Conservation (phyloP, 2,113 vertebrate species). For the Petroica traversi region DNA sequence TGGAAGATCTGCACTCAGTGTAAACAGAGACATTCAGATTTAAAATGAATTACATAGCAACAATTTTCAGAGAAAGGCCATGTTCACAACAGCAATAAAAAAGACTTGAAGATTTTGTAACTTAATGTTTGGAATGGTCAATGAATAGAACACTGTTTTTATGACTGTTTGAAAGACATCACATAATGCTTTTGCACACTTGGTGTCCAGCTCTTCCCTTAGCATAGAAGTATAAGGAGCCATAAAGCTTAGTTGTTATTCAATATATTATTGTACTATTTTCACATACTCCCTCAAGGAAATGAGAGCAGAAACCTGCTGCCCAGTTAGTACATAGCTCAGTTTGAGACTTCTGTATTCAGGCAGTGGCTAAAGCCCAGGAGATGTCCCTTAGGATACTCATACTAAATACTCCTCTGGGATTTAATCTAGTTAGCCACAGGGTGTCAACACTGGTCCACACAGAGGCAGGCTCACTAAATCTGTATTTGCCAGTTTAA, state of each 20-base stretch:
- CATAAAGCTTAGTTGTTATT: not conserved
- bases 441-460: conserved; percentile 40
- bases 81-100: not conserved
- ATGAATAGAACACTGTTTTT: not conserved
- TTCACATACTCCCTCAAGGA: conserved; percentile 4
- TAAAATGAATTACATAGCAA: not conserved
- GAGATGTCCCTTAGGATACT: conserved; percentile 9
- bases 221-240: not conserved
- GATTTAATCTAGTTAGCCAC: conserved; percentile 23
- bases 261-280: conserved; percentile 7
- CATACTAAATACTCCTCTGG: not conserved
- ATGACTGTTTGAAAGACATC: conserved; percentile 12
- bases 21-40: not conserved
- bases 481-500: conserved; percentile 13
- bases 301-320: not conserved
- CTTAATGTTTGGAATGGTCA: not conserved
- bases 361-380: not conserved
- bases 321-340: not conserved
- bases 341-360: not conserved
- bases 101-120: not conserved
- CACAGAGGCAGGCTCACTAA: not conserved
- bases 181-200: not conserved
- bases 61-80: not conserved
- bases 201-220: not conserved
- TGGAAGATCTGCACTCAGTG: not conserved